Evolutionary conservation across 2,113 vertebrate species (phyloP), one percentile per base, ranked within the genome.

Genomic region (Lagopus leucura): DNA sequence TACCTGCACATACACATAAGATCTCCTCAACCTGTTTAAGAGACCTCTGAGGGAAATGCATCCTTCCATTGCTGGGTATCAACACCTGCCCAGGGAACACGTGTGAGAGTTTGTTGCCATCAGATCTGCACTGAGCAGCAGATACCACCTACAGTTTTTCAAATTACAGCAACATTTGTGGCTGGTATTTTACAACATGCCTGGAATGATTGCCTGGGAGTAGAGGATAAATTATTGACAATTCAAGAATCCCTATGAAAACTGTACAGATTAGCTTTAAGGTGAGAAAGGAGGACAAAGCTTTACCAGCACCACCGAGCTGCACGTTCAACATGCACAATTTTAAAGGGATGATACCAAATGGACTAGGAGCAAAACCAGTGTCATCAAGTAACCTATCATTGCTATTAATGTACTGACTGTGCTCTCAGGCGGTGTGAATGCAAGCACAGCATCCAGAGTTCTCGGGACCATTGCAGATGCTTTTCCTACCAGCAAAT

Each of bases 71-170:
- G 22, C 1, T 0, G 52, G 14, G 25, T 30, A 54, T 32, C 32
- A 54, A 48, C 4, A 55, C 32, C 47, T 36, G 60, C 17, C 22
- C 28, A 32, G 52, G 36, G 14, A 81, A 24, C 40, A 50, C 10
- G 32, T 6, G n/a, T 12, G 13, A 18, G 45, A 66, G 19, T 30
- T 43, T 50, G 34, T 2, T 57, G 80, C 50, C 45, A 25, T 36
- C 45, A 55, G 30, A 43, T 11, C 15, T 2, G 13, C 50, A 52
- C 30, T 17, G 14, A 34, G 8, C 0, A 65, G 32, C 1, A 11
- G 16, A 32, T 52, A 11, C 16, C 58, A 18, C 11, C 12, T 32
- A 42, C 1, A 52, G 18, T 21, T 60, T 87, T 43, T 64, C 65
- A 82, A 42, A 50, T 52, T 21, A 60, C 6, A 83, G 65, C 48